phyloP scores from a whole-genome alignment of 2,888 invertebrate species.

The Allophyes oxyacanthae region DNA sequence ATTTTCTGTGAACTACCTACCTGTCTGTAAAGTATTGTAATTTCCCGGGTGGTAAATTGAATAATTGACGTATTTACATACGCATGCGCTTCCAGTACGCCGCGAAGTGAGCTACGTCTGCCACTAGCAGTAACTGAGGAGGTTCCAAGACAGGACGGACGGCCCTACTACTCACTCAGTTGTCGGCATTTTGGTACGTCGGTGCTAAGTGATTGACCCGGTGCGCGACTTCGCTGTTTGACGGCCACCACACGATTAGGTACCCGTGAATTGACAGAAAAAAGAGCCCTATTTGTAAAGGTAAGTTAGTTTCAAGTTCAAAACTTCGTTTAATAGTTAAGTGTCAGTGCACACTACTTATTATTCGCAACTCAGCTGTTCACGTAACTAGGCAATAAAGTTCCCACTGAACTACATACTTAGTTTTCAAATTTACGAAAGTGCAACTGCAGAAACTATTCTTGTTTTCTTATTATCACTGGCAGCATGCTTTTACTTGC shows the following conservation, averaged over 20 bases:
- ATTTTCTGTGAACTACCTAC: no score
- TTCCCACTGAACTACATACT: conserved; percentile 55
- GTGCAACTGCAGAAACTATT: conserved; percentile 14
- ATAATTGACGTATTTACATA: conserved; percentile 73
- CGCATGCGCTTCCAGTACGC: conserved; percentile 76
- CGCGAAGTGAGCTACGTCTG: conserved; percentile 73
- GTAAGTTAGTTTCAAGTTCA: conserved; percentile 33
- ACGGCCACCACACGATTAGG: conserved; percentile 32
- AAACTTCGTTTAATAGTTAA: conserved; percentile 13
- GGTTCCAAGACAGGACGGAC: conserved; percentile 33
- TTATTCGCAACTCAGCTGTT: conserved; percentile 54
- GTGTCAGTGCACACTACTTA: conserved; percentile 11
- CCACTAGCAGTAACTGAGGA: conserved; percentile 34
- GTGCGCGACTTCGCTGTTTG: conserved; percentile 32
- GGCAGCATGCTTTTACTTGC: conserved; percentile 26
- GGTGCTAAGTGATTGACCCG: conserved; percentile 38
- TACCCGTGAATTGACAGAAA: conserved; percentile 17
- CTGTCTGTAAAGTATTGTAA: conserved; percentile 33
- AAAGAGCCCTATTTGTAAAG: conserved; percentile 31
- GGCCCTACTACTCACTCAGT: conserved; percentile 38
- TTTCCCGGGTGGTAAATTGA: conserved; percentile 73
- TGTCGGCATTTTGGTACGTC: conserved; percentile 52
- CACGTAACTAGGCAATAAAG: conserved; percentile 59
- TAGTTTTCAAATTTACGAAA: conserved; percentile 44
- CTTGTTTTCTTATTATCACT: conserved; percentile 11